Evolutionary conservation across 2,888 invertebrate genomes (phyloP).

Genomic region (Epinotia ramella): DNA sequence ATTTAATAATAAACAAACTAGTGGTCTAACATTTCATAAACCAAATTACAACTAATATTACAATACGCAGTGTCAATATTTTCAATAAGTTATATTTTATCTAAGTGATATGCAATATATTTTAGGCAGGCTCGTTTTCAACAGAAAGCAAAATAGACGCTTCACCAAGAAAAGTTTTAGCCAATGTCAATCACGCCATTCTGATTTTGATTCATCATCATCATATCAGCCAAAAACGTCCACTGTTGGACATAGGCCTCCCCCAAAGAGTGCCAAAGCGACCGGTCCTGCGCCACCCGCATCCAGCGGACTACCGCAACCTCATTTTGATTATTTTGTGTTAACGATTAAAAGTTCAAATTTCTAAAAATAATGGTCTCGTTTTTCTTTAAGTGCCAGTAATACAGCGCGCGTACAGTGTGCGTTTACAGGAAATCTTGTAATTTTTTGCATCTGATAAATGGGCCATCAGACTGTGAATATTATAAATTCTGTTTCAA

Average conservation of each 20-base stretch:
- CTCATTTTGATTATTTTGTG: too few species aligned
- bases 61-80: constrained; percentile 54
- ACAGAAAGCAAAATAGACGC: constrained; percentile 49
- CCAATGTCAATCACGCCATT: background rate
- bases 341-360: too few species aligned
- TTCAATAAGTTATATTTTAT: constrained; percentile 65
- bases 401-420: too few species aligned
- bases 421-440: background rate
- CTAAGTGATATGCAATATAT: constrained; percentile 83
- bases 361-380: background rate
- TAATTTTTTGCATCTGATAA: background rate
- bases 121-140: constrained; percentile 77
- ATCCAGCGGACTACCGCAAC: too few species aligned
- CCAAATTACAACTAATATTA: constrained; percentile 55
- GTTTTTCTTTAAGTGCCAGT: background rate
- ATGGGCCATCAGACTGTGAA: background rate
- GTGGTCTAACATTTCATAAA: constrained; percentile 59
- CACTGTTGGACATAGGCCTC: too few species aligned
- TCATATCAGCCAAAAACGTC: too few species aligned
- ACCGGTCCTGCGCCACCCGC: too few species aligned
- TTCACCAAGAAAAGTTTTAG: background rate
- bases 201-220: too few species aligned
- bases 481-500: background rate
- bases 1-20: constrained; percentile 52
- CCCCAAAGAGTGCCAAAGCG: too few species aligned